Evolutionary conservation across 2,888 invertebrate genomes (phyloP).

Genomic region (Cistogaster globosa): DNA sequence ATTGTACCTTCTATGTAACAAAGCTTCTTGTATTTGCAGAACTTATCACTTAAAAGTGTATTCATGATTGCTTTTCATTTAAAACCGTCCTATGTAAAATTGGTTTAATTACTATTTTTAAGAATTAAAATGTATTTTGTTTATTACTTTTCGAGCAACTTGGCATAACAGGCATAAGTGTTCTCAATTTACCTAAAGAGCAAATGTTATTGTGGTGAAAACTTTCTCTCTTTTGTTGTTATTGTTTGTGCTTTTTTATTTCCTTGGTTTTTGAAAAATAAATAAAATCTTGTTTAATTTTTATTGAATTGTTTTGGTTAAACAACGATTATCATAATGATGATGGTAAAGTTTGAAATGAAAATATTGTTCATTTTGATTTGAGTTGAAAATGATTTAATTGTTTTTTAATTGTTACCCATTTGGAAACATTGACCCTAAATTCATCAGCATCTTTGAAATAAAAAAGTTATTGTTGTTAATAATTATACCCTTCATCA

Average conservation of each 20-base stretch:
- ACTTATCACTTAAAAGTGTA: too few species aligned
- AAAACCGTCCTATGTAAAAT: too few species aligned
- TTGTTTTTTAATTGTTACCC: conserved; percentile 63
- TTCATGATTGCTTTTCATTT: too few species aligned
- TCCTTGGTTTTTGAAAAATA: conserved; percentile 38
- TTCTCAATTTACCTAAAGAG: conserved; percentile 8
- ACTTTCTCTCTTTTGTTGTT: conserved; percentile 40
- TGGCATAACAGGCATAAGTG: background rate
- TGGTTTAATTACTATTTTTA: too few species aligned
- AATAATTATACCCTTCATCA: too few species aligned
- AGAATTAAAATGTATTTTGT: too few species aligned
- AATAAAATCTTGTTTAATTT: conserved; percentile 50
- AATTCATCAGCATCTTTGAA: conserved; percentile 38
- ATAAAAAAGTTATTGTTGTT: conserved; percentile 19
- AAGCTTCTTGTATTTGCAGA: too few species aligned
- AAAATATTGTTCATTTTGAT: too few species aligned
- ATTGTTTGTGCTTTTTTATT: conserved; percentile 35
- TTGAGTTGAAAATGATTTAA: conserved; percentile 56
- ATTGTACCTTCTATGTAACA: too few species aligned
- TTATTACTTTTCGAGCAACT: too few species aligned
- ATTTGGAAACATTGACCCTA: conserved; percentile 52
- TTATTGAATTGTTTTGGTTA: conserved; percentile 54
- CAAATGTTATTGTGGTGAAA: conserved; percentile 21
- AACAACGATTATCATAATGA: conserved; percentile 51
- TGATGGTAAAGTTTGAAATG: conserved; percentile 26